A percentile compares a stretch with the other conserved stretches of the same genome.
Conservation (phyloP, 2,113 vertebrate species). For the Alethe castanea region DNA sequence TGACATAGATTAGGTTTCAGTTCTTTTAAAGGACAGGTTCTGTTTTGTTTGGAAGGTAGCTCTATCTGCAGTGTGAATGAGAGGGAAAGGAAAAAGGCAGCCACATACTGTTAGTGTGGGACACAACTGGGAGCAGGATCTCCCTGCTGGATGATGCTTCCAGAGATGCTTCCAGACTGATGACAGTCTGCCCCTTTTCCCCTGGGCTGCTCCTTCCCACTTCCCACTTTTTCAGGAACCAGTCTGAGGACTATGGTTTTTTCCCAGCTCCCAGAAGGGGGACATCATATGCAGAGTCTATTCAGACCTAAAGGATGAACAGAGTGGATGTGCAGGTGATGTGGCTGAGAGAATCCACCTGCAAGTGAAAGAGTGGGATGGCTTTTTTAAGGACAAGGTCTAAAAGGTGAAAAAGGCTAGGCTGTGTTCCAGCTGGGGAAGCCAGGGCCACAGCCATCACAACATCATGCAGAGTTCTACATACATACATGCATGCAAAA, state of each 20-base stretch:
- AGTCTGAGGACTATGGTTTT: neutral
- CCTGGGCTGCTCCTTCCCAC: neutral
- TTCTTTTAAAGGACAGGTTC: neutral
- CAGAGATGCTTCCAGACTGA: neutral
- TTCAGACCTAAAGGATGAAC: neutral
- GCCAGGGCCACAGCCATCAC: neutral
- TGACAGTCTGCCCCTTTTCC: neutral
- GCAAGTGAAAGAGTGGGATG: neutral
- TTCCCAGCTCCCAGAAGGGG: neutral
- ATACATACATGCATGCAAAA: neutral
- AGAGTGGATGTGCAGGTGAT: fast-evolving
- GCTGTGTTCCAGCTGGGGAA: neutral
- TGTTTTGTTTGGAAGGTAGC: neutral
- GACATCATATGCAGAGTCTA: neutral
- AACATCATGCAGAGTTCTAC: neutral
- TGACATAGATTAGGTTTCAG: neutral
- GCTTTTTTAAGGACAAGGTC: neutral
- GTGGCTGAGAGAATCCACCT: neutral
- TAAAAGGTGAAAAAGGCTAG: neutral
- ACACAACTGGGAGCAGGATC: neutral
- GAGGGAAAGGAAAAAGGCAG: neutral
- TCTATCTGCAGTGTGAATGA: neutral
- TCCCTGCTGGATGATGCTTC: neutral
- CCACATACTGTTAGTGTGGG: neutral
- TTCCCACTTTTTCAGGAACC: neutral